A percentile compares a stretch with the other conserved stretches of the same genome.
phyloP scores from a whole-genome alignment of 2,113 vertebrate genomes.

The Gymnarchus niloticus region DNA sequence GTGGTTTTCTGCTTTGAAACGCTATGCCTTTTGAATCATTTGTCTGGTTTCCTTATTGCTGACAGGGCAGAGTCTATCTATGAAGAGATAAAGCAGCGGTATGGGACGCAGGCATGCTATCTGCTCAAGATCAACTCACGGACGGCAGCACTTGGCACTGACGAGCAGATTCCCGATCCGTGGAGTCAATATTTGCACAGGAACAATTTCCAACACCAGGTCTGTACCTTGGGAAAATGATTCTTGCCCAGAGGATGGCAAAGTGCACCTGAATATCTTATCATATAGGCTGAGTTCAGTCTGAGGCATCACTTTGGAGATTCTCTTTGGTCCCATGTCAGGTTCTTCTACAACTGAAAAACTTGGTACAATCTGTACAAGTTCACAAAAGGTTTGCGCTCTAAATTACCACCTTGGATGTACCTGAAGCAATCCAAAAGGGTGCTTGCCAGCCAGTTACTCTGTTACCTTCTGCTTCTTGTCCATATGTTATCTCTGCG shows the following conservation, averaged over 20 bases:
- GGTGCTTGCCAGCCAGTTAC: neutral
- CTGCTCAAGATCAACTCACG: conserved; percentile 94
- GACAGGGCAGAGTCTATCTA: conserved; percentile 84
- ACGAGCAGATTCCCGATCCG: conserved; percentile 95
- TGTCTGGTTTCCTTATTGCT: neutral
- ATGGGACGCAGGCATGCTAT: conserved; percentile 90
- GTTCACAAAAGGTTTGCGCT: neutral
- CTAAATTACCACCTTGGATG: neutral
- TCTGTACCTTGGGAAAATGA: conserved; percentile 35
- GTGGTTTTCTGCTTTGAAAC: conserved; percentile 2
- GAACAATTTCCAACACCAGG: conserved; percentile 77
- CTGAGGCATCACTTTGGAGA: neutral
- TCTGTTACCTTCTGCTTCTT: neutral
- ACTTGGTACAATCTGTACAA: neutral
- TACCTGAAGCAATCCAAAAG: neutral
- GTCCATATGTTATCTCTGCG: neutral
- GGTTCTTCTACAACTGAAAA: neutral
- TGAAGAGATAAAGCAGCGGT: conserved; percentile 96
- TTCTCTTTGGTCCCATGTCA: neutral
- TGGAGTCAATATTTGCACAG: conserved; percentile 97
- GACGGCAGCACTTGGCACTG: conserved; percentile 63
- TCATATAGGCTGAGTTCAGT: neutral
- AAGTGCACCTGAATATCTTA: no score
- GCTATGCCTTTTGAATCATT: neutral
- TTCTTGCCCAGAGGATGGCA: neutral